phyloP scores from a whole-genome alignment of 2,113 vertebrate species.

The Dipodomys merriami region DNA sequence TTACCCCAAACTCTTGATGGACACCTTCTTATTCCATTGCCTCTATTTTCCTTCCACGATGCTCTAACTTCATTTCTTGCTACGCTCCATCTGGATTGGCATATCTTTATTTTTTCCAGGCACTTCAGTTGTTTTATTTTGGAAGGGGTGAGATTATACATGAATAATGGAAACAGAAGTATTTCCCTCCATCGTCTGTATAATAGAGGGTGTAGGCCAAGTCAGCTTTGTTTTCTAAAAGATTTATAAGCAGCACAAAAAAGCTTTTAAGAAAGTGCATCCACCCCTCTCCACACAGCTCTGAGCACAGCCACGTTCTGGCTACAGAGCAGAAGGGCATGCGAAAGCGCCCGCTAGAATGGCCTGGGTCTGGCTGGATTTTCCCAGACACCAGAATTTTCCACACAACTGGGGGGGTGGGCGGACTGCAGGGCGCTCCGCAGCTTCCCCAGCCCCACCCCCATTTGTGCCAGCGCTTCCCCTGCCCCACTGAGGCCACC shows the following conservation, averaged over 20 bases:
- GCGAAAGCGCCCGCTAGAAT: neutral
- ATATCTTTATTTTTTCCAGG: neutral
- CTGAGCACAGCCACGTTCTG: neutral
- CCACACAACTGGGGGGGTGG: accelerated
- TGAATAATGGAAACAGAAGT: slow-evolving; percentile 4
- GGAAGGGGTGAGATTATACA: slow-evolving; percentile 5
- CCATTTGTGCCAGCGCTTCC: no score
- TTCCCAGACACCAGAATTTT: neutral
- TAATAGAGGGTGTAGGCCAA: neutral
- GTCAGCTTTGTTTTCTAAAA: slow-evolving; percentile 24
- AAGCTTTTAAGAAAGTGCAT: slow-evolving; percentile 21
- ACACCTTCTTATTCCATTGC: neutral
- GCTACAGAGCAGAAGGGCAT: neutral
- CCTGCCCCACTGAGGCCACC: neutral
- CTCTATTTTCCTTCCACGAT: neutral
- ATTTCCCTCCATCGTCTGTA: neutral
- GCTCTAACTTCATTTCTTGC: neutral
- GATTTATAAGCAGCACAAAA: neutral
- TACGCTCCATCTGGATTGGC: neutral
- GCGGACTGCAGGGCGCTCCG: no score
- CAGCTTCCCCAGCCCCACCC: neutral
- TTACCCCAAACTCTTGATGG: neutral
- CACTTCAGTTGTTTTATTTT: neutral
- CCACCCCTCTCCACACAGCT: neutral
- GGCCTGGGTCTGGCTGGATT: neutral